Conservation (phyloP, 92 coral and sea anemone species). For the Pocillopora grandis region DNA sequence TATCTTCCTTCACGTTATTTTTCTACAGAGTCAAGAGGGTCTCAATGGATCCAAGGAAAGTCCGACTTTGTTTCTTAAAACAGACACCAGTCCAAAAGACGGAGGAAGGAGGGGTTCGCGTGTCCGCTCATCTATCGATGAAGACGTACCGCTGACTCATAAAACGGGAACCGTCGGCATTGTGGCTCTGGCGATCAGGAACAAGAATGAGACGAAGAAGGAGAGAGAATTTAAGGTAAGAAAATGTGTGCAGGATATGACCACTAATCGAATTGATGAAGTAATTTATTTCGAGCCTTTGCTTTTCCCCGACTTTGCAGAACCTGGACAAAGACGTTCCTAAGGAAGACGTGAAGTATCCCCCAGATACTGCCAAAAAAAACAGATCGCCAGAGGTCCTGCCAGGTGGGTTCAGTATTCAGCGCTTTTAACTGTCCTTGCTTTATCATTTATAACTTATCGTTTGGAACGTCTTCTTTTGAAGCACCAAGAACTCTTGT, state of each 20-base stretch:
- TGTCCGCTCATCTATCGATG: slow-evolving; percentile 53
- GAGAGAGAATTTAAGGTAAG: slow-evolving; percentile 85
- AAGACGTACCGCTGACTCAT: slow-evolving; percentile 81
- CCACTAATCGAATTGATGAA: background rate
- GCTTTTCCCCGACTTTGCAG: slow-evolving; percentile 27
- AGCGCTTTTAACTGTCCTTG: background rate
- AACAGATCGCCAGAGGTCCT: slow-evolving; percentile 84
- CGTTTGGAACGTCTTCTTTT: background rate
- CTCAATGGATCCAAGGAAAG: background rate
- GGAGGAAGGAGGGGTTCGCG: slow-evolving; percentile 76
- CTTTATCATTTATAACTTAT: background rate
- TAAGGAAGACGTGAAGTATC: slow-evolving; percentile 55
- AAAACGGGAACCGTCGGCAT: slow-evolving; percentile 91
- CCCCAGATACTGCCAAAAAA: slow-evolving; percentile 68
- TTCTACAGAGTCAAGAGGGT: background rate
- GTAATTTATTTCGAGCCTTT: background rate
- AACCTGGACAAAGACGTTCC: slow-evolving; percentile 83
- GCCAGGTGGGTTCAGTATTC: slow-evolving; percentile 67
- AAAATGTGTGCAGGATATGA: background rate
- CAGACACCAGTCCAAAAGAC: slow-evolving; percentile 41
- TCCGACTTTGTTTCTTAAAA: slow-evolving; percentile 12
- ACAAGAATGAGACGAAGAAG: slow-evolving; percentile 80
- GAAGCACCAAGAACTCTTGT: slow-evolving; percentile 86
- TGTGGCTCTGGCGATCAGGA: slow-evolving; percentile 83
- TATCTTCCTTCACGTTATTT: background rate